These are phyloP conservation scores for Brenthis daphne DNA, from an alignment of 2,888 invertebrate genomes.

Conservation along the genomic window DNA sequence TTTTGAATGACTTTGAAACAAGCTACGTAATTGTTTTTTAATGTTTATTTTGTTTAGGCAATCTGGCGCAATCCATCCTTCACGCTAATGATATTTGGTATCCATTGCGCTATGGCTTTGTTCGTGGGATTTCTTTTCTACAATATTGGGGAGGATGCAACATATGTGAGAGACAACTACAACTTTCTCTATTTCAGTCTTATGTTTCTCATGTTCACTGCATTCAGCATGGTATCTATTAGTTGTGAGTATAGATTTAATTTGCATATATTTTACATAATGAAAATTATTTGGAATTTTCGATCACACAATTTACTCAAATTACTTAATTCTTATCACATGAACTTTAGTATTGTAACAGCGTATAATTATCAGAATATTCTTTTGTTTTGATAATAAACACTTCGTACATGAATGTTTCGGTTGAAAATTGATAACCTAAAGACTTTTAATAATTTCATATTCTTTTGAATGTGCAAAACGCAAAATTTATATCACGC, in stretches of 20 bases:
- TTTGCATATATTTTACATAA: background rate
- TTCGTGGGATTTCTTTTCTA: conserved; percentile 92
- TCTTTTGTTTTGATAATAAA: conserved; percentile 14
- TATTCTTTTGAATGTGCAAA: background rate
- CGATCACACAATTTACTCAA: background rate
- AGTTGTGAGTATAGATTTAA: conserved; percentile 59
- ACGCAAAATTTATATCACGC: too few relatives aligned
- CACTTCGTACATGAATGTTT: background rate
- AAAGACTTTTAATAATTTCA: conserved; percentile 2
- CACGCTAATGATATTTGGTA: conserved; percentile 88
- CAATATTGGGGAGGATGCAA: conserved; percentile 93
- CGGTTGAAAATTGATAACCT: background rate
- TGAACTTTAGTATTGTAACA: conserved; percentile 5
- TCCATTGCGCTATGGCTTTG: conserved; percentile 91
- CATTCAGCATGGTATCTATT: conserved; percentile 94
- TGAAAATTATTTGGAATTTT: background rate
- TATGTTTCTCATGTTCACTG: conserved; percentile 97
- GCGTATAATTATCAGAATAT: background rate
- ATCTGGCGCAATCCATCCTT: conserved; percentile 88
- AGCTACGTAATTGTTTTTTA: conserved; percentile 5
- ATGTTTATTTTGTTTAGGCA: conserved; percentile 56
- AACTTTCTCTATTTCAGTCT: conserved; percentile 95
- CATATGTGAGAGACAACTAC: conserved; percentile 91
- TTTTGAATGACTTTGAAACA: conserved; percentile 7
- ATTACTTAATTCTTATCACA: conserved; percentile 1